Evolutionary conservation across 2,113 vertebrate genomes (phyloP).

Genomic region (Ceyx margarethae): DNA sequence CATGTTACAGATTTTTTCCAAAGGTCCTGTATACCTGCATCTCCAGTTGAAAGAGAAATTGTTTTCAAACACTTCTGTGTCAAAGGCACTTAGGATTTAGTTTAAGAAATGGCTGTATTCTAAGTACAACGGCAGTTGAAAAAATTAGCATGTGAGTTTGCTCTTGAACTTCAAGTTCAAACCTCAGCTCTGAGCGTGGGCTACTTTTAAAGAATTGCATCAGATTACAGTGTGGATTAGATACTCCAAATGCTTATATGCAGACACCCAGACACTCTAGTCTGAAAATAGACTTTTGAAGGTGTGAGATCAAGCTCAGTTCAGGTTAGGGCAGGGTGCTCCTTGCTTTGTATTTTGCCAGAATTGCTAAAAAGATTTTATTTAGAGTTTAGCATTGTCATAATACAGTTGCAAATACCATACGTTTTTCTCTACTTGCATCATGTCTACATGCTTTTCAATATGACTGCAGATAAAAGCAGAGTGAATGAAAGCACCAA

Average conservation of each 20-base stretch:
- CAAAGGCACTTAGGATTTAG: neutral
- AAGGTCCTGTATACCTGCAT: neutral
- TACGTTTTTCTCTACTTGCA: rapidly evolving
- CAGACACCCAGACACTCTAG: rapidly evolving
- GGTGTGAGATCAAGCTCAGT: neutral
- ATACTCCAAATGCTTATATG: neutral
- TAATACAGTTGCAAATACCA: neutral
- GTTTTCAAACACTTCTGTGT: neutral
- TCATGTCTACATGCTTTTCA: neutral
- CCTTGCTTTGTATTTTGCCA: neutral
- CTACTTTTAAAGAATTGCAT: neutral
- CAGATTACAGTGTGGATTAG: neutral
- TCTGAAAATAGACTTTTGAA: neutral
- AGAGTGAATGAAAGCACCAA: neutral
- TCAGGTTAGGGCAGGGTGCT: neutral
- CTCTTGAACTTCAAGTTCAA: neutral
- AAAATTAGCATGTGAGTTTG: neutral
- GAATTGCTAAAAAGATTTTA: neutral
- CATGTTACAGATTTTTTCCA: neutral
- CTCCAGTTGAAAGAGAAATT: neutral
- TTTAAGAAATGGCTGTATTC: neutral
- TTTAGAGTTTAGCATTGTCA: neutral
- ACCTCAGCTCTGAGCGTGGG: neutral
- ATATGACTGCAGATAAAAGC: neutral
- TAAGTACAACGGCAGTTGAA: neutral